Conservation (phyloP, 2,888 invertebrate species). For the Caenorhabditis parvicauda region DNA sequence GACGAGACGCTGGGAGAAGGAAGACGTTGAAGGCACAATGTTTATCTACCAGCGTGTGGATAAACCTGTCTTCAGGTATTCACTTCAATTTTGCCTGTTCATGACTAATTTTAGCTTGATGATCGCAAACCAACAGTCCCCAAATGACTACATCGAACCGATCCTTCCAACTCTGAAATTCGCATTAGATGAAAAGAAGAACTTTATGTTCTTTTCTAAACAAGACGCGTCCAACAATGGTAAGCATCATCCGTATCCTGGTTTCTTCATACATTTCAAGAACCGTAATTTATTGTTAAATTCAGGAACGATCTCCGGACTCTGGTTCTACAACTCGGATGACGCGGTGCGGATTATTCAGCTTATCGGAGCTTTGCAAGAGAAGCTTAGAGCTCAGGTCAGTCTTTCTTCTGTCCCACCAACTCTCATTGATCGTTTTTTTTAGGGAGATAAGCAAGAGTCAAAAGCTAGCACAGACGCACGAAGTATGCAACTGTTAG, state of each 20-base stretch:
- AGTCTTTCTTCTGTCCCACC: too few species aligned
- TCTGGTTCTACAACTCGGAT: slow-evolving; percentile 41
- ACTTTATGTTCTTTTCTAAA: slow-evolving; percentile 50
- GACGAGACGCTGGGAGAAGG: slow-evolving; percentile 44
- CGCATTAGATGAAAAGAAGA: slow-evolving; percentile 33
- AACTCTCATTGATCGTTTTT: too few species aligned
- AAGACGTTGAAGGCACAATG: slow-evolving; percentile 51
- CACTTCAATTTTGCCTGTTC: background rate
- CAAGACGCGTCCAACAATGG: slow-evolving; percentile 8
- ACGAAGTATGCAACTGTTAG: slow-evolving; percentile 16
- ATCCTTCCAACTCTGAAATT: slow-evolving; percentile 35
- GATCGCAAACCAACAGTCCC: slow-evolving; percentile 56
- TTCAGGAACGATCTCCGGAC: slow-evolving; percentile 40
- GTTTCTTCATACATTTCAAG: background rate
- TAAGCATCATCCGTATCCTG: background rate
- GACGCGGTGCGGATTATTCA: slow-evolving; percentile 32
- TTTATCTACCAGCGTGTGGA: slow-evolving; percentile 53
- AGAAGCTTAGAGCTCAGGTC: too few species aligned
- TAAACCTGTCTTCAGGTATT: slow-evolving; percentile 39
- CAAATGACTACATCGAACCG: slow-evolving; percentile 46
- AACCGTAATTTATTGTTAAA: slow-evolving; percentile 8
- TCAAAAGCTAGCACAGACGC: too few species aligned
- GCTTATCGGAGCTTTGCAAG: too few species aligned
- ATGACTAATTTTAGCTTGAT: slow-evolving; percentile 32
- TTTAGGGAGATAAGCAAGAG: too few species aligned